Conservation (phyloP, 2,888 invertebrate genomes). For the Tiphia femorata region DNA sequence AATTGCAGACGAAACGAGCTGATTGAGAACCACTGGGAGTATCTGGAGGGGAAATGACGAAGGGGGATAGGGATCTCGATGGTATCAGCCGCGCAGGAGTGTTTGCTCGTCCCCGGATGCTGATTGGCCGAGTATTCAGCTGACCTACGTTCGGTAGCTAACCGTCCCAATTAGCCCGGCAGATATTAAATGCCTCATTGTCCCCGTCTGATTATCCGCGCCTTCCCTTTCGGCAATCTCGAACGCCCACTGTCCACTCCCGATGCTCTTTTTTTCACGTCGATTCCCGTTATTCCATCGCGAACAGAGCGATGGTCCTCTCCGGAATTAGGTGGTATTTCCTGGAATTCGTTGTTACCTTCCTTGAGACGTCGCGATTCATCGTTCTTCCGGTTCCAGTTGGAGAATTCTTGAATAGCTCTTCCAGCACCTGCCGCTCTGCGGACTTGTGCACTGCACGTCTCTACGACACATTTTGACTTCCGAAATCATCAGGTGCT, state of each 20-base stretch:
- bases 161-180: slow-evolving; percentile 39
- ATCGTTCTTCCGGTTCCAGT: too few relatives aligned
- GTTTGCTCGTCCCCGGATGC: slow-evolving; percentile 31
- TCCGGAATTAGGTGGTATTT: too few relatives aligned
- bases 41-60: not conserved
- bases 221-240: slow-evolving; percentile 18
- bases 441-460: too few relatives aligned
- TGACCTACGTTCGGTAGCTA: slow-evolving; percentile 21
- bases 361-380: too few relatives aligned
- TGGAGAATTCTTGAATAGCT: too few relatives aligned
- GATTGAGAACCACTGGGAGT: slow-evolving; percentile 18
- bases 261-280: not conserved
- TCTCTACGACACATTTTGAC: too few relatives aligned
- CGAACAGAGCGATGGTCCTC: too few relatives aligned
- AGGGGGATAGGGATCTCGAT: slow-evolving; percentile 33
- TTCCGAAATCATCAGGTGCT: too few relatives aligned
- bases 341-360: too few relatives aligned
- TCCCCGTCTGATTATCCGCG: slow-evolving; percentile 25
- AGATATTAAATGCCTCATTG: slow-evolving; percentile 42
- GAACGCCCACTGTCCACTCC: not conserved
- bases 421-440: too few relatives aligned
- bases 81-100: slow-evolving; percentile 28
- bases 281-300: not conserved
- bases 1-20: too few relatives aligned
- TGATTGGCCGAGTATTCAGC: slow-evolving; percentile 37